A percentile compares a stretch with the other conserved stretches of the same genome.
These are phyloP conservation scores for Lineus longissimus DNA, from an alignment of 1,140 invertebrate species.

Conservation along the genomic window DNA sequence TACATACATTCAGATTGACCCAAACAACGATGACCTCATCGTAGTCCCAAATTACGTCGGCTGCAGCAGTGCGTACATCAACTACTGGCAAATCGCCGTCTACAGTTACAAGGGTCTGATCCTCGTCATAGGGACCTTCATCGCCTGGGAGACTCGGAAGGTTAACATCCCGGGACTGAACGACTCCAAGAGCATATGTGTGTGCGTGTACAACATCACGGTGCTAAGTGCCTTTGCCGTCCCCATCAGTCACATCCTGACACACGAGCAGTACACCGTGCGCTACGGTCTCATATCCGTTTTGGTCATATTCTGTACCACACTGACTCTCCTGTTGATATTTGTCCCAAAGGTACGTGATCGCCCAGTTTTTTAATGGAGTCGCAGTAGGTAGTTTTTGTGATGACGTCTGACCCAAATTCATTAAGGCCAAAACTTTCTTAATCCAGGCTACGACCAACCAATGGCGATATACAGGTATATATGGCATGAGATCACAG, in stretches of 20 bases:
- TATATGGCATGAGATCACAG: too few species aligned
- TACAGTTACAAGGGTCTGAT: conserved; percentile 94
- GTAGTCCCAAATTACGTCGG: neutral
- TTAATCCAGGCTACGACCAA: too few species aligned
- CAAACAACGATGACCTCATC: neutral
- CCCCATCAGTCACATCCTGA: conserved; percentile 62
- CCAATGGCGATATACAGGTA: too few species aligned
- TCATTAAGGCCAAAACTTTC: too few species aligned
- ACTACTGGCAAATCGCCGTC: conserved; percentile 80
- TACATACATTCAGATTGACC: conserved; percentile 64
- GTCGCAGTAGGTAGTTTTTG: too few species aligned
- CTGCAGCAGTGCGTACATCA: conserved; percentile 78
- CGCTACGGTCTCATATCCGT: too few species aligned
- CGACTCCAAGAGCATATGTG: conserved; percentile 92
- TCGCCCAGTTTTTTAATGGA: too few species aligned
- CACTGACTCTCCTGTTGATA: too few species aligned
- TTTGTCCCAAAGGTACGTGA: too few species aligned
- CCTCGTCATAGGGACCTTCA: conserved; percentile 88
- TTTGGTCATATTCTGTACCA: too few species aligned
- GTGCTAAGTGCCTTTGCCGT: conserved; percentile 90
- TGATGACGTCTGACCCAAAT: too few species aligned
- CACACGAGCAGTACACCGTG: too few species aligned
- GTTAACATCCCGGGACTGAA: conserved; percentile 70
- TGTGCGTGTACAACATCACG: conserved; percentile 98
- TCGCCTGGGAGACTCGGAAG: conserved; percentile 93